Conservation (phyloP, 2,113 vertebrate genomes). For the Trogon surrucura region DNA sequence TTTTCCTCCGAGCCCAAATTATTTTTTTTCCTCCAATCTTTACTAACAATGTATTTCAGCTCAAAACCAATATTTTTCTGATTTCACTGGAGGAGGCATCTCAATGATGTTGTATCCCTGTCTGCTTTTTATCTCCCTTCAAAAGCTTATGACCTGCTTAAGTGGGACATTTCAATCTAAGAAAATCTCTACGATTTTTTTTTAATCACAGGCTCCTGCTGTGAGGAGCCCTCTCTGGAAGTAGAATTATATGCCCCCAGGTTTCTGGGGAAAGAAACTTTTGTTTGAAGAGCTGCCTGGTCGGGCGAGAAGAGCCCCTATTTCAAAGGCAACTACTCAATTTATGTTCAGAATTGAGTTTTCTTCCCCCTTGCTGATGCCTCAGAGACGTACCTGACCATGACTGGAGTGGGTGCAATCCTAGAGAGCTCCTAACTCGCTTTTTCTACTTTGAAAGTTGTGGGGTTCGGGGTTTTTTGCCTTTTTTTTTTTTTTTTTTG, state of each 20-base stretch:
- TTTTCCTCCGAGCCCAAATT: background rate
- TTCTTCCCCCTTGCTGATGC: background rate
- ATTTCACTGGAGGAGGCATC: background rate
- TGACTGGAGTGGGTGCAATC: background rate
- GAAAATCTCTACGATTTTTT: background rate
- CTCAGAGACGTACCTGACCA: background rate
- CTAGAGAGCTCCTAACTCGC: fast-evolving
- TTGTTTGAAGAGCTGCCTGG: background rate
- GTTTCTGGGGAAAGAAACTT: background rate
- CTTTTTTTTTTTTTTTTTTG: background rate
- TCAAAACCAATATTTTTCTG: background rate
- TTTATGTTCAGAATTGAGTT: background rate
- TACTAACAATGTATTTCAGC: background rate
- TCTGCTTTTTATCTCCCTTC: background rate
- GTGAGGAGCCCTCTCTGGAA: background rate
- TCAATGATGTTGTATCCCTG: background rate
- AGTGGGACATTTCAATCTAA: background rate
- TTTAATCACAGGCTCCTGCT: background rate
- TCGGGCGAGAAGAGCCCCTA: background rate
- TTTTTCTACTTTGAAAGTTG: background rate
- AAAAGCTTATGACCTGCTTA: background rate
- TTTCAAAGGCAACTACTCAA: background rate
- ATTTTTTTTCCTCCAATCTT: background rate
- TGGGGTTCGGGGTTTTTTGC: background rate
- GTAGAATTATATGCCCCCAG: background rate